Base-by-base conservation (phyloP, 2,113 vertebrate species). In the Tachycineta bicolor region DNA sequence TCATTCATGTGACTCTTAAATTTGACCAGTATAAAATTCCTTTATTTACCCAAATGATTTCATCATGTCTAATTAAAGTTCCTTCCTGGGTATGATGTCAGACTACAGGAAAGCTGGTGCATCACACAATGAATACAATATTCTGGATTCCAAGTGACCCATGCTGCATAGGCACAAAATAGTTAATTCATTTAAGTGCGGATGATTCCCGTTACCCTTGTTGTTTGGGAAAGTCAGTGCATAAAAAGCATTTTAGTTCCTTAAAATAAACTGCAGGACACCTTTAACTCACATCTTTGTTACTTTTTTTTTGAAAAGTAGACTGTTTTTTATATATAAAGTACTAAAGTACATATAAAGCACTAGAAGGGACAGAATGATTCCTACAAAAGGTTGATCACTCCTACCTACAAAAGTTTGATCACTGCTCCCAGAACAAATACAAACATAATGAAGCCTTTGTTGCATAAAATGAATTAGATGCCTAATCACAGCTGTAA, bases 401-500 rank as follows among this genome's bases (percentile, higher is more conserved):
- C 26, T 65, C 37, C 37, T 37, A 37, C 37, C 37, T 73, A 21
- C 33, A 34, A 39, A 82, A 47, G 37, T 82, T 79, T 87, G 49
- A 78, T 85, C 21, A 46, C 26, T 65, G 11, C 12, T 95, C 33
- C 26, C 50, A 28, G 53, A 83, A 70, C 7, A 79, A 39, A 39
- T 34, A 44, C 6, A 70, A 64, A 56, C 17, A 52, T 41, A 65
- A 55, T 25, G 21, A 4, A 83, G 5, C 6, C 50, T 88, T 79
- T 77, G 52, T 63, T 68, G 86, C 16, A 41, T 52, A 85, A 63
- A 88, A 90, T 49, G 55, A 60, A 67, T 25, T 56, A 85, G 10
- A 6, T 80, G 49, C 73, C 46, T 95, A 96, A 95, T 93, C 87
- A 80, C 44, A 96, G 75, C 28, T 86, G 50, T 78, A 67, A 75